These are phyloP conservation scores for Drosophila bocqueti DNA, from an alignment of 1,140 invertebrate species.

Conservation along the genomic window DNA sequence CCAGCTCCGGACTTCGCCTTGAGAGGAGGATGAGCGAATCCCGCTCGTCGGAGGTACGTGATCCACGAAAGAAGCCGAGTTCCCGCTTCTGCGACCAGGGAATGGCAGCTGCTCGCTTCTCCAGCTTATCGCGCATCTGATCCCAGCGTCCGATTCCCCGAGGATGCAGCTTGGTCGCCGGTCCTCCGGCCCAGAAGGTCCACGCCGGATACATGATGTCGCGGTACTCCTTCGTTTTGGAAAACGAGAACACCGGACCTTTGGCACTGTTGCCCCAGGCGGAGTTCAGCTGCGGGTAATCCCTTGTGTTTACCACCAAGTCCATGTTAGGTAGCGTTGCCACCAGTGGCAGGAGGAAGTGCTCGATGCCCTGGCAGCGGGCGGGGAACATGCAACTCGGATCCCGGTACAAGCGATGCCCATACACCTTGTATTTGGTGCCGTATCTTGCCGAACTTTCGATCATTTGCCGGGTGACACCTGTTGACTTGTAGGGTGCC, in stretches of 20 bases:
- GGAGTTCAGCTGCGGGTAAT: slow-evolving; percentile 93
- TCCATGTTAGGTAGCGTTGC: slow-evolving; percentile 93
- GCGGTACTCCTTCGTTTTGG: slow-evolving; percentile 93
- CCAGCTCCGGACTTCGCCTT: slow-evolving; percentile 90
- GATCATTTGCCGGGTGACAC: slow-evolving; percentile 89
- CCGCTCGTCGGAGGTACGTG: slow-evolving; percentile 95
- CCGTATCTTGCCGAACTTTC: slow-evolving; percentile 87
- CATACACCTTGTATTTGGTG: slow-evolving; percentile 91
- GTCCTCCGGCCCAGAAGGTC: slow-evolving; percentile 99
- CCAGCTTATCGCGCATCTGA: slow-evolving; percentile 90
- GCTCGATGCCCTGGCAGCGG: slow-evolving; percentile 95
- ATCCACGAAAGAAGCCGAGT: slow-evolving; percentile 96
- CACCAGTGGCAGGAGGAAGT: slow-evolving; percentile 92
- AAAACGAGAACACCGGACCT: slow-evolving; percentile 96
- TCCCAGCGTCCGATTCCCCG: slow-evolving; percentile 97
- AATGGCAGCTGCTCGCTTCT: slow-evolving; percentile 88
- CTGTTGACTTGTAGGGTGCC: slow-evolving; percentile 87
- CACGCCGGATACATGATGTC: slow-evolving; percentile 99
- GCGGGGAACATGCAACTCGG: slow-evolving; percentile 95
- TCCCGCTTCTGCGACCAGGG: slow-evolving; percentile 92
- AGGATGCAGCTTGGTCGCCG: slow-evolving; percentile 96
- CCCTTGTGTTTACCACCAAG: slow-evolving; percentile 94
- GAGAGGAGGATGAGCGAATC: slow-evolving; percentile 96
- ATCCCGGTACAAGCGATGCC: slow-evolving; percentile 92
- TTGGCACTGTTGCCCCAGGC: slow-evolving; percentile 62